Base-by-base conservation (phyloP, 2,113 vertebrate species). In the Lepus americanus region DNA sequence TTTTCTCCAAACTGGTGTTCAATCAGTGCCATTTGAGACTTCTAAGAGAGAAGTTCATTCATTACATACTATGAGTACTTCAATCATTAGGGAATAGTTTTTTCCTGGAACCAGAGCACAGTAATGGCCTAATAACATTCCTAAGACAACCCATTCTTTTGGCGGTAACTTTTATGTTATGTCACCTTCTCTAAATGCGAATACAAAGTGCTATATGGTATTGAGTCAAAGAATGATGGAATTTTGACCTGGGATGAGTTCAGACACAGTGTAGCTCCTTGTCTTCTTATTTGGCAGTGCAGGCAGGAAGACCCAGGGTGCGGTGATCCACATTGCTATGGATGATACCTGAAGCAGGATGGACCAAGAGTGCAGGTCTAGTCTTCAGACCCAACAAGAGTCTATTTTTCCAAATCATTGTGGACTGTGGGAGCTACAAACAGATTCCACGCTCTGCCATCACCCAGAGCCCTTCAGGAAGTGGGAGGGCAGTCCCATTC, bases 21-120 rank as follows among this genome's bases (percentile, higher is more conserved):
- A 85, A 93, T 92, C 33, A 73, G 33, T 90, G 36, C 5, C 53
- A 91, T 78, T 39, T 67, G 73, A 88, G 33, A 80, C 81, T 36
- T 39, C 55, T 44, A 27, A 64, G 31, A 73, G 53, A 95, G 44
- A 85, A 78, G 55, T 39, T 66, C 82, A 88, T 83, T 86, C 25
- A 69, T 49, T 90, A 72, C 5, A n/a, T 17, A 53, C n/a, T 73
- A 53, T 44, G 85, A 95, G 90, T 73, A 77, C 9, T 61, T 90
- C 91, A 51, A 7, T 27, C 5, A 80, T 70, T 33, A 73, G 44
- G 19, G 9, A n/a, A 64, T 59, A 80, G 59, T 92, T 93, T n/a
- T 78, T 31, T 88, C 51, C 25, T 14, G 20, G 76, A 89, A 89
- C 29, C 31, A 76, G 74, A 92, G 14, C 33, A 81, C 80, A 88